phyloP scores from a whole-genome alignment of 1,140 invertebrate genomes.

The Ips typographus region DNA sequence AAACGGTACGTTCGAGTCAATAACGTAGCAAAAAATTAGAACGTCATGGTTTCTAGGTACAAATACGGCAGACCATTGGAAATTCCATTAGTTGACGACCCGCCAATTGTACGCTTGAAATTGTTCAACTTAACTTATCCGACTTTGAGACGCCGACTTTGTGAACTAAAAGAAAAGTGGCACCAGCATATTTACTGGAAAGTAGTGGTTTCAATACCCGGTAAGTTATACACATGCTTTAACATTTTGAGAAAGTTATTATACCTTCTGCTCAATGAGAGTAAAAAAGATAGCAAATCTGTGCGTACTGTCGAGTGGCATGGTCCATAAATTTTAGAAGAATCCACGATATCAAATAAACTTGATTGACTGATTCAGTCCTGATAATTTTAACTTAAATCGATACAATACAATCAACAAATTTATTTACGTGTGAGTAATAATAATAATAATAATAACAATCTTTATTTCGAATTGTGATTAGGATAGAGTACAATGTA shows the following conservation, averaged over 20 bases:
- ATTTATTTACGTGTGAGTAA: no score
- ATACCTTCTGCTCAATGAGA: neutral
- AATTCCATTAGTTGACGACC: constrained; percentile 50
- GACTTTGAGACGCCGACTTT: constrained; percentile 53
- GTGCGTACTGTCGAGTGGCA: no score
- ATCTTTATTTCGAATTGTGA: no score
- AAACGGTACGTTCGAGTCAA: constrained; percentile 45
- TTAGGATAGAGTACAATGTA: no score
- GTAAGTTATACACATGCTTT: constrained; percentile 2
- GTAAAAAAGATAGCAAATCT: no score
- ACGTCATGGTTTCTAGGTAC: constrained; percentile 38
- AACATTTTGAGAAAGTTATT: no score
- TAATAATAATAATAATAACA: no score
- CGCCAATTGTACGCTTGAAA: constrained; percentile 51
- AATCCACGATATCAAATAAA: no score
- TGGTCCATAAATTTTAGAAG: no score
- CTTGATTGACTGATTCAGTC: no score
- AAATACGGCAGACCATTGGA: constrained; percentile 54
- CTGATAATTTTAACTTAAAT: no score
- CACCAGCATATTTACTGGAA: constrained; percentile 67
- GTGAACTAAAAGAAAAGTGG: constrained; percentile 54
- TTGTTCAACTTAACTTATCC: constrained; percentile 56
- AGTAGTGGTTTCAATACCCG: constrained; percentile 54
- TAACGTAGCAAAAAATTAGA: neutral
- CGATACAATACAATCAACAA: no score